Percentiles rank a stretch among this genome's conserved stretches.
phyloP scores from a whole-genome alignment of 2,888 invertebrate species.

The Euplagia quadripunctaria region DNA sequence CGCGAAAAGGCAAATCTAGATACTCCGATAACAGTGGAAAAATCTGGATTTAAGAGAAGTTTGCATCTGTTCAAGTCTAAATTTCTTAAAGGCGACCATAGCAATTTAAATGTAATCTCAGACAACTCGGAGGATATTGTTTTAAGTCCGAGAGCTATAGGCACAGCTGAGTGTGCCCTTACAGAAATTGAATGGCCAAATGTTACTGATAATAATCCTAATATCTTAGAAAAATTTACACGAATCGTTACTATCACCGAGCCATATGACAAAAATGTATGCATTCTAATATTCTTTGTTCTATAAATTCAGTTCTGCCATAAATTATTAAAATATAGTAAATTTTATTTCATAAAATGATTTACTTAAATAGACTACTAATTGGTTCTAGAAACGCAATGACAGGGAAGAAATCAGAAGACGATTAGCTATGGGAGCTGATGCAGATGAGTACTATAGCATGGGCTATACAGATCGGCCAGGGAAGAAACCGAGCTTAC shows the following conservation, averaged over 20 bases:
- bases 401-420: slow-evolving; percentile 97
- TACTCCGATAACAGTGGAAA: slow-evolving; percentile 65
- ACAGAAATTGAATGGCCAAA: slow-evolving; percentile 87
- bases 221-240: slow-evolving; percentile 83
- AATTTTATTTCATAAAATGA: neutral
- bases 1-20: slow-evolving; percentile 54
- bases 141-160: slow-evolving; percentile 87
- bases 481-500: slow-evolving; percentile 94
- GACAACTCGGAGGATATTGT: slow-evolving; percentile 76
- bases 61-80: slow-evolving; percentile 75
- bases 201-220: slow-evolving; percentile 80
- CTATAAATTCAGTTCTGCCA: neutral
- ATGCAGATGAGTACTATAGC: slow-evolving; percentile 91
- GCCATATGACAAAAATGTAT: slow-evolving; percentile 67
- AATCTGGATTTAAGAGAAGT: slow-evolving; percentile 71
- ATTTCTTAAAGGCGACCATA: slow-evolving; percentile 65
- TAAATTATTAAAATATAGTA: neutral
- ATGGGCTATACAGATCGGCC: slow-evolving; percentile 89
- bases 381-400: slow-evolving; percentile 92
- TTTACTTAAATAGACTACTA: neutral
- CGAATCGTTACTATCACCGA: slow-evolving; percentile 75
- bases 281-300: slow-evolving; percentile 15
- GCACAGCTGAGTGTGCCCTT: slow-evolving; percentile 76
- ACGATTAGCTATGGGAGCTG: slow-evolving; percentile 94
- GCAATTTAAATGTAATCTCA: slow-evolving; percentile 47